Percentiles rank a stretch among this genome's conserved stretches.
Conservation (phyloP, 1,140 invertebrate genomes). For the Brachionus paranguensis region DNA sequence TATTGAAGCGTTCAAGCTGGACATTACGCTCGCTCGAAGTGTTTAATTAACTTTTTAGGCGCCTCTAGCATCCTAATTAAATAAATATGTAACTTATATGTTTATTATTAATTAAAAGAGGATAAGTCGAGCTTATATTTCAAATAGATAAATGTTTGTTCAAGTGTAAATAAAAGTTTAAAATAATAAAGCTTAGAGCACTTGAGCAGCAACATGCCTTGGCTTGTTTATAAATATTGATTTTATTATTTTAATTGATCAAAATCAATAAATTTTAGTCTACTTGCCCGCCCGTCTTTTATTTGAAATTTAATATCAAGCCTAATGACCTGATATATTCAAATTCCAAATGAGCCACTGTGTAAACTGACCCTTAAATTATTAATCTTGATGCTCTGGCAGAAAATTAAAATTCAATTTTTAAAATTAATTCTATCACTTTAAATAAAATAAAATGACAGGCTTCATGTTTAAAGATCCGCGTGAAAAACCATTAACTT, state of each 20-base stretch:
- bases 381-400: background rate
- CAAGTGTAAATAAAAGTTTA: background rate
- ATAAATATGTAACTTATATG: slow-evolving; percentile 2
- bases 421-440: background rate
- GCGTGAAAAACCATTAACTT: background rate
- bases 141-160: slow-evolving; percentile 1
- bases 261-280: slow-evolving; percentile 2
- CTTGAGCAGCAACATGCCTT: background rate
- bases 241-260: background rate
- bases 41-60: background rate
- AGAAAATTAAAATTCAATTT: background rate
- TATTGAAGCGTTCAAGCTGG: background rate
- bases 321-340: background rate
- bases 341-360: background rate
- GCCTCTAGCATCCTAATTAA: background rate
- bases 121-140: background rate
- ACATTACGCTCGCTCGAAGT: background rate
- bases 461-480: background rate
- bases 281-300: background rate
- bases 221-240: background rate
- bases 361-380: background rate
- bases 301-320: slow-evolving; percentile 2
- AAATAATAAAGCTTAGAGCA: background rate
- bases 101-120: background rate
- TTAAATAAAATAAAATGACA: background rate